Percentiles rank a stretch among this genome's conserved stretches.
Conservation (phyloP, 64 coral and sea anemone species). For the Stylophora pistillata region DNA sequence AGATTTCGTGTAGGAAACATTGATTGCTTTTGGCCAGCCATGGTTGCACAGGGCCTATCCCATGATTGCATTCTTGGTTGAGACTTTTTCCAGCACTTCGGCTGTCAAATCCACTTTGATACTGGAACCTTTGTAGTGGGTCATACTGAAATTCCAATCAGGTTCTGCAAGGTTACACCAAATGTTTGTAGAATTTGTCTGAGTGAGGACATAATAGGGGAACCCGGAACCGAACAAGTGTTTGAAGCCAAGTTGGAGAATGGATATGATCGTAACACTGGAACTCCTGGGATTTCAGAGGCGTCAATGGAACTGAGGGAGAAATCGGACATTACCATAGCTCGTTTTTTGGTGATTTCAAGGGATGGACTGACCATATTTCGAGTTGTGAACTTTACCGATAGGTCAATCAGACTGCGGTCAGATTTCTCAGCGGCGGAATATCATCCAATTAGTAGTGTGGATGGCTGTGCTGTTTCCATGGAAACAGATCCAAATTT, state of each 20-base stretch:
- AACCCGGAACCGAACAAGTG: constrained; percentile 52
- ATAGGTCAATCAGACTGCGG: constrained; percentile 25
- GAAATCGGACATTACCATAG: constrained; percentile 40
- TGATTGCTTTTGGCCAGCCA: constrained; percentile 58
- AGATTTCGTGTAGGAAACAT: constrained; percentile 58
- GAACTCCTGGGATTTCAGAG: constrained; percentile 54
- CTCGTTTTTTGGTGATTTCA: too few relatives aligned
- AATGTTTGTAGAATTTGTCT: too few relatives aligned
- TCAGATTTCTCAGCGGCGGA: constrained; percentile 29
- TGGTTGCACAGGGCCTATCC: too few relatives aligned
- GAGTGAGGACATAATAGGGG: constrained; percentile 27
- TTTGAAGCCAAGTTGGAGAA: constrained; percentile 40
- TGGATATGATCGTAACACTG: constrained; percentile 64
- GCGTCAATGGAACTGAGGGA: constrained; percentile 23
- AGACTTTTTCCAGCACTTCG: constrained; percentile 65
- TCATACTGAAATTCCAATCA: too few relatives aligned
- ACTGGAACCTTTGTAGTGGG: constrained; percentile 62
- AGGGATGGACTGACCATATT: constrained; percentile 35
- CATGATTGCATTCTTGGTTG: constrained; percentile 61
- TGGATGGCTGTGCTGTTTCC: background rate
- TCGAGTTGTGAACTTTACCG: constrained; percentile 56
- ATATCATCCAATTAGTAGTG: constrained; percentile 51
- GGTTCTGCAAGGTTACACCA: too few relatives aligned
- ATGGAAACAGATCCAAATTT: background rate
- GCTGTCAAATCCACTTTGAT: constrained; percentile 60